These are phyloP conservation scores for Myotis brandtii DNA, from an alignment of 2,113 vertebrate genomes.

Conservation along the genomic window DNA sequence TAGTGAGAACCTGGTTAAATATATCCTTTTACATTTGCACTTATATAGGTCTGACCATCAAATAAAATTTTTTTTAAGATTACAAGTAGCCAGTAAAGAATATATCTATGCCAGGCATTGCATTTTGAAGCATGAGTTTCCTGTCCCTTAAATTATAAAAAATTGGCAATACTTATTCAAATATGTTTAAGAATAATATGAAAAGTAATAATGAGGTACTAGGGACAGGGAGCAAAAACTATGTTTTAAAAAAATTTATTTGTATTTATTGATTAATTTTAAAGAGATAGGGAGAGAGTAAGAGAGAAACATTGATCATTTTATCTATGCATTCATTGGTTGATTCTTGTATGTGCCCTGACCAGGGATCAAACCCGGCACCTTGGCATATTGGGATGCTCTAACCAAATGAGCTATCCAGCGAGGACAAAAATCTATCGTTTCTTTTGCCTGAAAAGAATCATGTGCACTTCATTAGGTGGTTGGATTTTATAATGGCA, in stretches of 20 bases:
- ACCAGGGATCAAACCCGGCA: no score
- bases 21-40: not conserved
- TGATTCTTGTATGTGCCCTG: no score
- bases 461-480: not conserved
- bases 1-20: not conserved
- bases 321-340: no score
- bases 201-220: not conserved
- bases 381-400: no score
- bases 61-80: conserved; percentile 4
- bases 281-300: no score
- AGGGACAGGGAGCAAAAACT: not conserved
- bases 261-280: no score
- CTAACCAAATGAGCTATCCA: no score
- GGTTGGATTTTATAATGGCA: not conserved
- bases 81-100: not conserved
- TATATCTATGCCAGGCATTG: not conserved
- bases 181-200: not conserved
- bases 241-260: not conserved
- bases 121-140: not conserved
- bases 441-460: not conserved
- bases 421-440: no score
- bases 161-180: not conserved
- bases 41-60: not conserved
- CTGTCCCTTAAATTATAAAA: not conserved
- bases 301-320: no score